Evolutionary conservation across 2,797 vertebrate genomes (phyloP).

Genomic region (Margarornis squamiger): DNA sequence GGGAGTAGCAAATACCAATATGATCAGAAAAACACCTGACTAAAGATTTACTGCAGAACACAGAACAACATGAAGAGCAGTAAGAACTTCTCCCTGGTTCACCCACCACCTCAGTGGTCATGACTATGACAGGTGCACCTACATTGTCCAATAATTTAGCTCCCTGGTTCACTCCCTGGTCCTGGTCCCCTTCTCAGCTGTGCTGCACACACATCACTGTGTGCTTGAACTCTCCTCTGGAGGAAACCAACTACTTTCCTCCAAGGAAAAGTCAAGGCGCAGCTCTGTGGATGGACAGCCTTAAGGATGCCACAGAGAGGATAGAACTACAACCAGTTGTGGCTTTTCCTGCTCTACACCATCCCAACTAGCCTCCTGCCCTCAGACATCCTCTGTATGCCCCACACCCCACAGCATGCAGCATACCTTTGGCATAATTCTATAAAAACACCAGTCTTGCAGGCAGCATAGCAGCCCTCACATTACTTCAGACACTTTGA

Average conservation of each 20-base stretch:
- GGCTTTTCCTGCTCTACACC: slow-evolving; percentile 1
- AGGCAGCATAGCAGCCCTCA: slow-evolving; percentile 52
- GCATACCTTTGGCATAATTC: slow-evolving; percentile 2
- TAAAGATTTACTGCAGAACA: background rate
- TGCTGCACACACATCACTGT: background rate
- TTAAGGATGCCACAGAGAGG: background rate
- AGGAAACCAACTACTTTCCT: background rate
- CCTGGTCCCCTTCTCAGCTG: background rate
- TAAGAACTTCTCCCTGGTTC: background rate
- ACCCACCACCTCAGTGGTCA: background rate
- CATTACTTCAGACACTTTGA: slow-evolving; percentile 54
- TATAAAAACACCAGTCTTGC: slow-evolving; percentile 51
- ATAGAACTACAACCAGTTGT: background rate
- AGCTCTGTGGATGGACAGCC: background rate
- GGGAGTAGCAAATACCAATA: background rate
- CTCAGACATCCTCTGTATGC: background rate
- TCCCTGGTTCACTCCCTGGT: background rate
- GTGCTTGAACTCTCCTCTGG: background rate
- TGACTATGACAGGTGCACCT: background rate
- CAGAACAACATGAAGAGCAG: background rate
- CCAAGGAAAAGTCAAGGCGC: accelerated
- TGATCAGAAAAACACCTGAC: background rate
- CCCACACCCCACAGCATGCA: background rate
- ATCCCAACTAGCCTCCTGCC: background rate
- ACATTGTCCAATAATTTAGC: background rate